Evolutionary conservation across 2,797 vertebrate genomes (phyloP), one percentile per base, ranked within the genome.

Genomic region (Enteromius paludinosus): DNA sequence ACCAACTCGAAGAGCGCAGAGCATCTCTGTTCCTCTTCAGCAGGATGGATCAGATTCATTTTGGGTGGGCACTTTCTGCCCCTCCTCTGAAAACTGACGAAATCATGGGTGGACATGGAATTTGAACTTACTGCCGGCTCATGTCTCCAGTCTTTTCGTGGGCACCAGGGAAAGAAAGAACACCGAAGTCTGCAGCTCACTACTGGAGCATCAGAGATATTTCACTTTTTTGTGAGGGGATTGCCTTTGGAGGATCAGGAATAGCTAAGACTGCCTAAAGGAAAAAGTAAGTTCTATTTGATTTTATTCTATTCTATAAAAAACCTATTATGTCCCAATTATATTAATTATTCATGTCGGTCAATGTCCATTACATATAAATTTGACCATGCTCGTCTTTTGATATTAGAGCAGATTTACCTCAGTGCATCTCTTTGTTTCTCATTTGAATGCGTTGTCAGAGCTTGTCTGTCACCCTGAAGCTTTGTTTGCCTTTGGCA

Each of bases 91-190:
- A 89, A 62, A 84, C 89, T 92, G 94, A 92, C 94, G 92, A 93
- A 94, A 95, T 95, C 93, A 93, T 91, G 93, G 93, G 93, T 94
- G 95, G 94, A 92, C 89, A 92, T 93, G 94, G 95, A 94, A 95
- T 96, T 96, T 97, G 95, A 97, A 97, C 96, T 97, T 95, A 95
- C 94, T 94, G 94, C 93, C 93, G 89, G 91, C 91, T 88, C 90
- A 88, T 92, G 87, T 86, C 87, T 81, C 88, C 87, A 87, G 92
- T 86, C 89, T 92, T 89, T 85, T 78, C 89, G 89, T 89, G 83
- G 88, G 92, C 86, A 85, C 91, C 91, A 82, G 85, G 86, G 18
- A 33, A 85, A 79, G 52, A 89, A 92, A 92, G 89, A 90, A 88
- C 87, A 84, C 65, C 61, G 81, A 85, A 83, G 81, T 81, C 78